Percentiles rank a stretch among this genome's conserved stretches.
Evolutionary conservation across 1,140 invertebrate species (phyloP).

Genomic region (Diorhabda elongata): DNA sequence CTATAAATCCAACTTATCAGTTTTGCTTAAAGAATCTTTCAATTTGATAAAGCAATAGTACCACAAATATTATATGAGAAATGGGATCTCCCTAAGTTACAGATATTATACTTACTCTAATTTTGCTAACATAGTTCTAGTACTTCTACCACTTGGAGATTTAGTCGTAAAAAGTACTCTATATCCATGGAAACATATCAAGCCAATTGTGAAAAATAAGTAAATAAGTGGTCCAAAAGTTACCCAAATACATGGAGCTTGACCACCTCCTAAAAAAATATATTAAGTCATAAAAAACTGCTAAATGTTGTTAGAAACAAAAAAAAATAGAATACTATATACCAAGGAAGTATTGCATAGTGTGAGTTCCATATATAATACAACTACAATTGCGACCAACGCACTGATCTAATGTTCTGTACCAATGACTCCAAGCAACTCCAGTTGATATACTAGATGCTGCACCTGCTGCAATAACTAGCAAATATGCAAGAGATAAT

Average conservation of each 20-base stretch:
- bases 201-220: constrained; percentile 44
- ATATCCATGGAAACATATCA: constrained; percentile 54
- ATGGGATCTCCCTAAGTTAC: too few relatives aligned
- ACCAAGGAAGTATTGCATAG: constrained; percentile 49
- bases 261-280: constrained; percentile 47
- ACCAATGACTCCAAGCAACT: constrained; percentile 55
- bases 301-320: background rate
- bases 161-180: constrained; percentile 47
- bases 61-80: too few relatives aligned
- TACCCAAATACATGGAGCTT: constrained; percentile 51
- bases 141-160: constrained; percentile 40
- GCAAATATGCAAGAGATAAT: constrained; percentile 46
- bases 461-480: constrained; percentile 43
- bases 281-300: constrained; percentile 6
- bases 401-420: constrained; percentile 51
- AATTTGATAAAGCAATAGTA: too few relatives aligned
- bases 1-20: too few relatives aligned
- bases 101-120: constrained; percentile 36
- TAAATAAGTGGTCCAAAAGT: constrained; percentile 50
- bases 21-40: too few relatives aligned
- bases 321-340: constrained; percentile 1
- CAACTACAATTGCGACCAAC: constrained; percentile 53
- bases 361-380: constrained; percentile 53
- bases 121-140: constrained; percentile 41
- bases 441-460: constrained; percentile 47